Percentiles rank a stretch among this genome's conserved stretches.
These are phyloP conservation scores for Drosophila kuntzei DNA, from an alignment of 2,888 invertebrate genomes.

Conservation along the genomic window DNA sequence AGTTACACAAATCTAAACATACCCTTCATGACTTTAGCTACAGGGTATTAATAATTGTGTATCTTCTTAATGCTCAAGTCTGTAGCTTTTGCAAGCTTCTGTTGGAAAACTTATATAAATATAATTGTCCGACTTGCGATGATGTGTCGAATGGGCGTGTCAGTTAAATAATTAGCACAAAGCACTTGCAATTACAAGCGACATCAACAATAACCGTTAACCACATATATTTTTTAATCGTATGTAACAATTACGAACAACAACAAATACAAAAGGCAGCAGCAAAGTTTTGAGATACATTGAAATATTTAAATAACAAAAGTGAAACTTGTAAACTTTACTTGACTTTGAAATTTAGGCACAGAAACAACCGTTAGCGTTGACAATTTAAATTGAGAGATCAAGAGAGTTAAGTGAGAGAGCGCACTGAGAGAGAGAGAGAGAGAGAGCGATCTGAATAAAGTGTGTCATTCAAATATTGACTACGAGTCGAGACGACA, in stretches of 20 bases:
- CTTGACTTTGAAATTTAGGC: constrained; percentile 49
- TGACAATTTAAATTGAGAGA: constrained; percentile 20
- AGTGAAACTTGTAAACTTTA: constrained; percentile 55
- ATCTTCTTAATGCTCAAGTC: constrained; percentile 11
- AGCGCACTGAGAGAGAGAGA: background rate
- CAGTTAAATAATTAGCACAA: constrained; percentile 51
- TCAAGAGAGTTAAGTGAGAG: background rate
- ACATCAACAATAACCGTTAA: constrained; percentile 23
- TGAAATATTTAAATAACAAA: constrained; percentile 41
- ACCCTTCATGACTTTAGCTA: background rate
- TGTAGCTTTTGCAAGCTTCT: constrained; percentile 6
- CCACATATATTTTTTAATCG: constrained; percentile 10
- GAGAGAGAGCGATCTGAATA: constrained; percentile 20
- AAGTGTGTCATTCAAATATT: constrained; percentile 70
- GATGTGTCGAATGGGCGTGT: constrained; percentile 46
- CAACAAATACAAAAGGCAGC: constrained; percentile 5
- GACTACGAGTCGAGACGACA: constrained; percentile 28
- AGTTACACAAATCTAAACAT: background rate
- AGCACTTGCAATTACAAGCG: constrained; percentile 34
- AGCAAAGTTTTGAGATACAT: constrained; percentile 14
- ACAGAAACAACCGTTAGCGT: constrained; percentile 37
- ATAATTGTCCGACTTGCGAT: constrained; percentile 24
- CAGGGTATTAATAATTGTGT: constrained; percentile 21
- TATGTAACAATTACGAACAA: constrained; percentile 33
- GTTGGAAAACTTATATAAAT: constrained; percentile 12